Evolutionary conservation across 2,888 invertebrate species (phyloP), one percentile per base, ranked within the genome.

Genomic region (Lepidocyrtoides sp.): DNA sequence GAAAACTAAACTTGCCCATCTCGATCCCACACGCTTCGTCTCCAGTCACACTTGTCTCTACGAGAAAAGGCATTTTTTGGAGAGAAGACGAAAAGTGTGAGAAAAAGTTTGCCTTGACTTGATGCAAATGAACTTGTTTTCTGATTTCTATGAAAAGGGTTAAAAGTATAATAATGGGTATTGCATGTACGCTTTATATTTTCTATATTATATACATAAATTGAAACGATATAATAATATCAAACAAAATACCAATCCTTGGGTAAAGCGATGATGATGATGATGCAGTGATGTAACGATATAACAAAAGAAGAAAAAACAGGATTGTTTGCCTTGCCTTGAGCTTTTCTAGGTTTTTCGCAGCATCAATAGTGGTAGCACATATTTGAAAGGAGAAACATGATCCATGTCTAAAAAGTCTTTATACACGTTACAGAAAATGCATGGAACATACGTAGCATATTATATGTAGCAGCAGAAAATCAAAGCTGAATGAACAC

Each of bases 21-120:
- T n/a, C n/a, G n/a, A n/a, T n/a, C n/a, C n/a, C n/a, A n/a, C n/a
- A n/a, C n/a, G n/a, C n/a, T n/a, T n/a, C n/a, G n/a, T n/a, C n/a
- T n/a, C n/a, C n/a, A n/a, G n/a, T n/a, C n/a, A n/a, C n/a, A n/a
- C n/a, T n/a, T n/a, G n/a, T 41, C 41, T 41, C 51, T 3, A 51
- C 51, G 17, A 69, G 69, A 69, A 69, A 36, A 69, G 36, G 17
- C 1, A n/a, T 20, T 57, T 20, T 57, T 57, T 57, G 57, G 57
- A 20, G 20, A 57, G 17, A 20, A 57, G 57, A 57, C 41, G 4
- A 41, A 44, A 36, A 82, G 82, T 87, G 86, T 91, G 91, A 87
- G 87, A 91, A 87, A 87, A 87, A 29, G 48, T 79, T 87, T 79
- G 63, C 87, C 87, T 87, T 87, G 87, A 87, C 66, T 63, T 87